Evolutionary conservation across 2,113 vertebrate genomes (phyloP).

Genomic region (Melanerpes aurifrons): DNA sequence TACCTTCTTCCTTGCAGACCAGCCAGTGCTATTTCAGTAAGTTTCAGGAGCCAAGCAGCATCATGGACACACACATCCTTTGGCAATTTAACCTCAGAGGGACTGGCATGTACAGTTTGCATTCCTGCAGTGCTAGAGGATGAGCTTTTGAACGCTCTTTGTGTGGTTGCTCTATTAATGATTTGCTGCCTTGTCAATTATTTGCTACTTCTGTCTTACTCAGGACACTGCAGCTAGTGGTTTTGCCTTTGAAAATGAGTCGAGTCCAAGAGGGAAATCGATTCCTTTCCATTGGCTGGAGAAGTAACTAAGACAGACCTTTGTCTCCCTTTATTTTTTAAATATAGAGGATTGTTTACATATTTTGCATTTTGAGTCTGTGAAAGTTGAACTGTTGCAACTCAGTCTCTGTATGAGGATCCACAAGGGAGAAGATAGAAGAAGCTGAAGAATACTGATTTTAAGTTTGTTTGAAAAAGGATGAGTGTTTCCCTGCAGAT

Average conservation of each 20-base stretch:
- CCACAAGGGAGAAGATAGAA: not conserved
- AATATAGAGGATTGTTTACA: not conserved
- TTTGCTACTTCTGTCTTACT: not conserved
- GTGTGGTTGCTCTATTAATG: not conserved
- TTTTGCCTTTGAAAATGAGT: not conserved
- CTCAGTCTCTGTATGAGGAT: not conserved
- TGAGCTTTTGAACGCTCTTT: not conserved
- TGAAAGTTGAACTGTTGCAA: not conserved
- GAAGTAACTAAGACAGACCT: not conserved
- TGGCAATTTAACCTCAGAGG: not conserved
- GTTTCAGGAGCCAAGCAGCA: not conserved
- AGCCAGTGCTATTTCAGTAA: not conserved
- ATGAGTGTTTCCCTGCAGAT: not conserved
- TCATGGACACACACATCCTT: accelerated
- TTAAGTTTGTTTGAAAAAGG: not conserved
- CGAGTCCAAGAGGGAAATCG: not conserved
- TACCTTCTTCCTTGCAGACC: not conserved
- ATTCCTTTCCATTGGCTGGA: not conserved
- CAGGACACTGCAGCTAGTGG: not conserved
- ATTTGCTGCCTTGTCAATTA: not conserved
- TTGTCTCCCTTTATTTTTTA: not conserved
- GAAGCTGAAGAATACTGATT: not conserved
- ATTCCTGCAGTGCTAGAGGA: not conserved
- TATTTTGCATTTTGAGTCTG: not conserved
- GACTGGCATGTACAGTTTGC: not conserved